Evolutionary conservation across 2,888 invertebrate species (phyloP), one percentile per base, ranked within the genome.

Genomic region (Germaria angustata): DNA sequence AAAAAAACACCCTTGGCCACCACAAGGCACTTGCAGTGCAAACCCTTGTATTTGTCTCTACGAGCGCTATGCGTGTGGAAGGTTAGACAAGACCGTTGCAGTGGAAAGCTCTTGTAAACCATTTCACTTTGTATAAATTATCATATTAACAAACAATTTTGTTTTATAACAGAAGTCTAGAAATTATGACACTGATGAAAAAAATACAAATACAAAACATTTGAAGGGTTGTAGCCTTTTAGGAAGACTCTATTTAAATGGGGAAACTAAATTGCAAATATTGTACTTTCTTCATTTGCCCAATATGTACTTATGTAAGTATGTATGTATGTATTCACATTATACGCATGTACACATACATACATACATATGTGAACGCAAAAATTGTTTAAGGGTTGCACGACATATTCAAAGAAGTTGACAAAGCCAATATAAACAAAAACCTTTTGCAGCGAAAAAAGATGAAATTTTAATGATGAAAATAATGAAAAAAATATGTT

Each of bases 121-220:
- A 63, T 65, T 73, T 44, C 11, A 61, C 28, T 79, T 75, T 68
- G 49, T 44, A 61, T 68, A 69, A 73, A 66, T 79, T 79, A 79
- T 41, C 72, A 80, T 75, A 68, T 80, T 68, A 73, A 55, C 28
- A 61, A 24, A n/a, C 22, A 51, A 28, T 7, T 75, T 68, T 39
- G 17, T 15, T 46, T 41, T 51, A 2, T 24, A 55, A 51, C 41
- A 32, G 39, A 17, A 34, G 11, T 28, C 22, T 8, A 39, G 20
- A 36, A 66, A 51, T 66, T 79, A 66, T 61, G 46, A 57, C 51
- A 68, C 36, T 66, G 44, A 76, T 34, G 34, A 55, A 32, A 11
- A 6, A 36, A 46, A 55, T 55, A 39, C 15, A 55, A 28, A 28
- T 6, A 3, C 8, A 39, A 28, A 28, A 20, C 28, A 17, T 41